Base-by-base conservation (phyloP, 2,888 invertebrate species). In the Fissipunctia ypsillon region DNA sequence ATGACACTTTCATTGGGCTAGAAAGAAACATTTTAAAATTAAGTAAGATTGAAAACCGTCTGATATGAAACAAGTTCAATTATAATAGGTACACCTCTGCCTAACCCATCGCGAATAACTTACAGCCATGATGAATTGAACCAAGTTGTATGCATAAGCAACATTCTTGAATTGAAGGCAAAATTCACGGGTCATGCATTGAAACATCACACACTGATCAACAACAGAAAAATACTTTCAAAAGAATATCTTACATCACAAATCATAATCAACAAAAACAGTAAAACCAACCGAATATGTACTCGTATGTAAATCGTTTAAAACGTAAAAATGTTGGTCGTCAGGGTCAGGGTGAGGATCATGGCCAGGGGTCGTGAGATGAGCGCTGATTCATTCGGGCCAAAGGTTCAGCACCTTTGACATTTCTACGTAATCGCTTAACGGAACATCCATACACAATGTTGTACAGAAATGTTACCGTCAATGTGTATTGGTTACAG, bases 331-430 rank as follows among this genome's bases (percentile, higher is more conserved):
- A 91, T 89, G 86, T 84, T 76, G 67, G 73, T 68, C 70, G 88
- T 81, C 82, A 68, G 66, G 80, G 86, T 83, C 90, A 89, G 86
- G 89, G 88, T 88, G 85, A 87, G 82, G 88, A 89, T 87, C 89
- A 85, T 78, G 90, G 91, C 87, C 89, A 88, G 71, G 82, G 86
- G 86, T 90, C 91, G 90, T 88, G 90, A 85, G 91, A 90, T 88
- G 89, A 86, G 86, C 88, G 85, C 87, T 87, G 85, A 88, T 90
- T 89, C 89, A 87, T 87, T 83, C 87, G 83, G 87, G 88, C 83
- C 88, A 88, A 86, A 91, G 90, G 91, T 90, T 90, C 88, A 70
- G 80, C 83, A 89, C 89, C 89, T 86, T 86, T 89, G 89, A 88
- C 87, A 87, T 87, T 87, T 80, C 70, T 74, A 84, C 81, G 82